A percentile compares a stretch with the other conserved stretches of the same genome.
phyloP scores from a whole-genome alignment of 1,140 invertebrate genomes.

The Magallana ariakensis region DNA sequence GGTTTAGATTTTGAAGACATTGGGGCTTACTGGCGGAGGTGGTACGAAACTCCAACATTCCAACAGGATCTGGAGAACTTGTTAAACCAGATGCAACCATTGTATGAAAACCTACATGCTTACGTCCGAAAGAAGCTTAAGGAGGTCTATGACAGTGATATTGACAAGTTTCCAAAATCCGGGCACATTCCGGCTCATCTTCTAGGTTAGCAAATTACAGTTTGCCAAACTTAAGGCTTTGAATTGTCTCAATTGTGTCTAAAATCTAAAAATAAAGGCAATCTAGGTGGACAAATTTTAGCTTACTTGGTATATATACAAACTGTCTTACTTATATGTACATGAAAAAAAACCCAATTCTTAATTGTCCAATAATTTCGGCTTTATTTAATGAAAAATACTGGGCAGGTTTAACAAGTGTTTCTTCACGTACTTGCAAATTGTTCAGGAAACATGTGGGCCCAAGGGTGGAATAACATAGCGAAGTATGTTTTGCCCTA shows the following conservation, averaged over 20 bases:
- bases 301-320: too few relatives aligned
- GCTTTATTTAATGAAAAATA: too few relatives aligned
- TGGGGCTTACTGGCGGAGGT: constrained; percentile 83
- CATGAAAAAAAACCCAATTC: too few relatives aligned
- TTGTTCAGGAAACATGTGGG: constrained; percentile 93
- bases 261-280: too few relatives aligned
- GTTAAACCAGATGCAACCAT: constrained; percentile 90
- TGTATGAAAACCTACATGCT: constrained; percentile 93
- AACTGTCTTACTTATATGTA: too few relatives aligned
- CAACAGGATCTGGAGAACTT: constrained; percentile 86
- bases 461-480: constrained; percentile 90
- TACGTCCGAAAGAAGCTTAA: constrained; percentile 91
- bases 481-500: constrained; percentile 66
- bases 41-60: constrained; percentile 76
- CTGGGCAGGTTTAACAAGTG: too few relatives aligned
- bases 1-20: constrained; percentile 82
- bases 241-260: too few relatives aligned
- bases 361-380: too few relatives aligned
- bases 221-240: too few relatives aligned
- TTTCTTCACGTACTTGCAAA: too few relatives aligned
- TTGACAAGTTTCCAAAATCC: constrained; percentile 68
- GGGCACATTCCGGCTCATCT: constrained; percentile 77
- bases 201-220: constrained; percentile 81
- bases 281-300: too few relatives aligned
- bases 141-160: constrained; percentile 80